Percentiles rank a stretch among this genome's conserved stretches.
Conservation (phyloP, 2,888 invertebrate genomes). For the Galeopsomyia nigrocyanea region DNA sequence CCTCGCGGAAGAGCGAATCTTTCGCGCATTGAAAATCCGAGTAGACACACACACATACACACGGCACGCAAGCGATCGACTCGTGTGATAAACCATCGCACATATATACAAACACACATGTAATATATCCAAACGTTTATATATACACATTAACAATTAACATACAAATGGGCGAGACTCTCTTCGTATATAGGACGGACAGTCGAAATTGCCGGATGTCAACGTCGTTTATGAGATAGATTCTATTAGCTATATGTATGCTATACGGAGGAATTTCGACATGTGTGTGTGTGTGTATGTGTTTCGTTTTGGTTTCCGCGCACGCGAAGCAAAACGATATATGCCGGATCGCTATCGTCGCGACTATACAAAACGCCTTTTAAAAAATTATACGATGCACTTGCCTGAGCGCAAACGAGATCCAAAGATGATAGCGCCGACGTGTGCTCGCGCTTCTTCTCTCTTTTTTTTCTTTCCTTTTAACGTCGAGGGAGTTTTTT, state of each 20-base stretch:
- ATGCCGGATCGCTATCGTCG: slow-evolving; percentile 33
- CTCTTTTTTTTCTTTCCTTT: not conserved
- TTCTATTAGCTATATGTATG: slow-evolving; percentile 17
- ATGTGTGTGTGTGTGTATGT: no score
- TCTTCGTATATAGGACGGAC: not conserved
- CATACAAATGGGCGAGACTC: slow-evolving; percentile 44
- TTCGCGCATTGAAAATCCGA: not conserved
- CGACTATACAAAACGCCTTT: not conserved
- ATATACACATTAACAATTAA: slow-evolving; percentile 47
- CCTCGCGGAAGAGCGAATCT: slow-evolving; percentile 24
- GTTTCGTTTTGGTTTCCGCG: slow-evolving; percentile 37
- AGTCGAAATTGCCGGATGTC: slow-evolving; percentile 48
- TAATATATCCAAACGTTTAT: slow-evolving; percentile 11
- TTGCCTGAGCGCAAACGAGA: not conserved
- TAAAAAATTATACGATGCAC: slow-evolving; percentile 43
- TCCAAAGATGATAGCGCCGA: not conserved
- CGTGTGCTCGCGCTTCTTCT: slow-evolving; percentile 2
- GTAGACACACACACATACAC: not conserved
- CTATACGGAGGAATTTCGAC: slow-evolving; percentile 32
- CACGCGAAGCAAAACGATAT: not conserved
- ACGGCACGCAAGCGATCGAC: slow-evolving; percentile 10
- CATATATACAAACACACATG: no score
- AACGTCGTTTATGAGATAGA: slow-evolving; percentile 47
- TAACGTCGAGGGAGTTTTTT: not conserved
- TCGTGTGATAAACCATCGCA: slow-evolving; percentile 17